A percentile compares a stretch with the other conserved stretches of the same genome.
Conservation (phyloP, 1,140 invertebrate genomes). For the Melitaea cinxia region DNA sequence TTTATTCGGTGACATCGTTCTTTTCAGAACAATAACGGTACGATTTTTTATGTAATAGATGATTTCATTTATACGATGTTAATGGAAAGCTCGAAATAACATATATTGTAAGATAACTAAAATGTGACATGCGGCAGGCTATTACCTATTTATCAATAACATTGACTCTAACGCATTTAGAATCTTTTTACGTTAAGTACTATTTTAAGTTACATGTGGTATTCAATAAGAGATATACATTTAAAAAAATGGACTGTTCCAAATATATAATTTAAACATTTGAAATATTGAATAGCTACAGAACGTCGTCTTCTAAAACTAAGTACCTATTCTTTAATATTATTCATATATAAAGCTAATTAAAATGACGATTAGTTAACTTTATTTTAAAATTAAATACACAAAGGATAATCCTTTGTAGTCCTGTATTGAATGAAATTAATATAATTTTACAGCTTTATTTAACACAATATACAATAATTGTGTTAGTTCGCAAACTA, state of each 20-base stretch:
- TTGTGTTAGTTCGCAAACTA: too few species aligned
- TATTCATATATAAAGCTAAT: too few species aligned
- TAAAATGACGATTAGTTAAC: too few species aligned
- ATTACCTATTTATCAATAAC: slow-evolving; percentile 52
- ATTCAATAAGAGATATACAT: not conserved
- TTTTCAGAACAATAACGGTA: slow-evolving; percentile 65
- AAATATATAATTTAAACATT: not conserved
- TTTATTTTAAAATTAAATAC: too few species aligned
- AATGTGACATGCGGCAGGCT: slow-evolving; percentile 44
- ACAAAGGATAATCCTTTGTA: too few species aligned
- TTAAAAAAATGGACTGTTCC: not conserved
- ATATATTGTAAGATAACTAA: slow-evolving; percentile 51
- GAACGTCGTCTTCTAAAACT: too few species aligned
- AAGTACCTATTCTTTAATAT: too few species aligned
- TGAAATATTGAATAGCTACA: not conserved
- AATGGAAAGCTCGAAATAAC: slow-evolving; percentile 54
- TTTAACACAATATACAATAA: too few species aligned
- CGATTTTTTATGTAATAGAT: slow-evolving; percentile 34
- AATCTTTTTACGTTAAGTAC: slow-evolving; percentile 20
- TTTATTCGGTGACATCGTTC: slow-evolving; percentile 54
- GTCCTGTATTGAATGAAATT: too few species aligned
- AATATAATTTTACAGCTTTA: too few species aligned
- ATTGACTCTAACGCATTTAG: slow-evolving; percentile 25
- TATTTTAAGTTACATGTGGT: slow-evolving; percentile 1
- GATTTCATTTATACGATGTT: slow-evolving; percentile 41